Percentiles rank a stretch among this genome's conserved stretches.
Conservation (phyloP, 2,797 vertebrate genomes). For the Platalea minor region DNA sequence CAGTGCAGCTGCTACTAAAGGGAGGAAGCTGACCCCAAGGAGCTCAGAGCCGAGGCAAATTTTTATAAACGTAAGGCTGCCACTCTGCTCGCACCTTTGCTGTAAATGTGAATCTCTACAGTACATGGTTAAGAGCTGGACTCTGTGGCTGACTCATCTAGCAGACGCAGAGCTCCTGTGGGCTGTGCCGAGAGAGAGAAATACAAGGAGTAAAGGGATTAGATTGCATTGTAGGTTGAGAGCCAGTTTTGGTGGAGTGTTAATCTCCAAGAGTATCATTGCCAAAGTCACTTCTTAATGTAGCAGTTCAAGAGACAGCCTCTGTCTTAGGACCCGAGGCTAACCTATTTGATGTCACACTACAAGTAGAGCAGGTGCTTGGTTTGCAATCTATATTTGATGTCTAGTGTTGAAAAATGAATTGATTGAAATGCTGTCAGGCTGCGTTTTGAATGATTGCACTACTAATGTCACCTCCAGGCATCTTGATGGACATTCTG, state of each 20-base stretch:
- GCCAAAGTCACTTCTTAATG: slow-evolving; percentile 43
- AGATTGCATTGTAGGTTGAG: neutral
- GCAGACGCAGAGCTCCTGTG: neutral
- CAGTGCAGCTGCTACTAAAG: neutral
- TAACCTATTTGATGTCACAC: slow-evolving; percentile 36
- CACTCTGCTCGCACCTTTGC: neutral
- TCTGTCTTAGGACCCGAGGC: neutral
- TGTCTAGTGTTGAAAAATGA: slow-evolving; percentile 57
- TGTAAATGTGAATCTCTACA: neutral
- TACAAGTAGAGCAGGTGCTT: slow-evolving; percentile 27
- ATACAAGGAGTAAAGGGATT: neutral
- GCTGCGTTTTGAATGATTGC: slow-evolving; percentile 57
- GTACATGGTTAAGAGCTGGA: neutral
- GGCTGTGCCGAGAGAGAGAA: neutral
- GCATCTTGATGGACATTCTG: slow-evolving; percentile 63
- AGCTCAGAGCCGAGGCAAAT: neutral
- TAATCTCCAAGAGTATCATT: slow-evolving; percentile 37
- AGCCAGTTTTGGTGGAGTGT: slow-evolving; percentile 27
- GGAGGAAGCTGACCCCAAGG: neutral
- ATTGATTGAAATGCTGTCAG: slow-evolving; percentile 68
- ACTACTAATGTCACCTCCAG: slow-evolving; percentile 63
- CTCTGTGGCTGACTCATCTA: neutral
- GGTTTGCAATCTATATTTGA: slow-evolving; percentile 49
- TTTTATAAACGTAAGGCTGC: neutral
- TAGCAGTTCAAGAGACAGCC: slow-evolving; percentile 13